phyloP scores from a whole-genome alignment of 1,140 invertebrate species.

The Alviniconcha marisindica region DNA sequence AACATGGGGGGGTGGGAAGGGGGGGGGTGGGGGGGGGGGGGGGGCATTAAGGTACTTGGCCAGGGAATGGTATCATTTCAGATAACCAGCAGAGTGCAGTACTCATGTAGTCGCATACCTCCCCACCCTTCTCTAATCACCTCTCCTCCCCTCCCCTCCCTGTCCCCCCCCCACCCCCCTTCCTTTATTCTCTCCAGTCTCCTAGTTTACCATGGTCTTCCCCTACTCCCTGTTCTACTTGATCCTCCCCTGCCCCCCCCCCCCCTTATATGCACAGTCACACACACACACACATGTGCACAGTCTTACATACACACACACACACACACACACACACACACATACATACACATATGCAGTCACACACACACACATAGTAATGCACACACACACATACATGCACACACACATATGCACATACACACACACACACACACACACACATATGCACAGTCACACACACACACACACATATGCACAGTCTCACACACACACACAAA shows the following conservation, averaged over 20 bases:
- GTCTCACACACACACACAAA: constrained; percentile 1
- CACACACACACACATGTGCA: too few species aligned
- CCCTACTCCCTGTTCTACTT: not conserved
- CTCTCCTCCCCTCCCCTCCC: not conserved
- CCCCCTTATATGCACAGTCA: too few species aligned
- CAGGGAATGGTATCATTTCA: too few species aligned
- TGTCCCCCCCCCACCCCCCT: not conserved
- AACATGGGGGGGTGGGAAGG: too few species aligned
- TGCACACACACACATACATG: not conserved
- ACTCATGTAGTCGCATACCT: too few species aligned
- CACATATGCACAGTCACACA: too few species aligned
- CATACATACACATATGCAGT: too few species aligned
- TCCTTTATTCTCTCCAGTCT: not conserved
- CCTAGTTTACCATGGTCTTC: not conserved
- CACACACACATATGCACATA: not conserved
- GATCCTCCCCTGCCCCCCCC: not conserved
- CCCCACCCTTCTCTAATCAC: not conserved
- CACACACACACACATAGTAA: too few species aligned
- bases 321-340: too few species aligned
- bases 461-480: too few species aligned
- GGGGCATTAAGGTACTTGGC: not conserved
- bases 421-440: not conserved
- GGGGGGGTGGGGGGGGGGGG: too few species aligned
- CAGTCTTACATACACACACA: not conserved
- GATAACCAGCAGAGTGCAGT: too few species aligned